These are phyloP conservation scores for Lipophrys pholis DNA, from an alignment of 2,113 vertebrate genomes.

Conservation along the genomic window DNA sequence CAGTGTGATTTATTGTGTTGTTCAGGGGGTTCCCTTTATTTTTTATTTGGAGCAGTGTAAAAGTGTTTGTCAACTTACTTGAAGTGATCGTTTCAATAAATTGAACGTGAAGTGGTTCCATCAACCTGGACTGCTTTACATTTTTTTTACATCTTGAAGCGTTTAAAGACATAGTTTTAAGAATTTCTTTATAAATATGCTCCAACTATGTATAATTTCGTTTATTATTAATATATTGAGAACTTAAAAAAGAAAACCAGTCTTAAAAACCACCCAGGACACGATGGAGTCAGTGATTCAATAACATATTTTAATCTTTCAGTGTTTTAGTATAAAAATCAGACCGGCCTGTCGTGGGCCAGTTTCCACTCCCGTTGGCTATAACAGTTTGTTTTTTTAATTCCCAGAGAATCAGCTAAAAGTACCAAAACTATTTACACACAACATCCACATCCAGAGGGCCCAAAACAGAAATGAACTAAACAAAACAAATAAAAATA, in stretches of 20 bases:
- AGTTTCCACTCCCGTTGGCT: constrained; percentile 75
- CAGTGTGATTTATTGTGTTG: no score
- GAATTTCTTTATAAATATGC: no score
- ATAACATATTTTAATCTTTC: constrained; percentile 81
- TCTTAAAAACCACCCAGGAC: constrained; percentile 1
- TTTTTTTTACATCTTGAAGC: no score
- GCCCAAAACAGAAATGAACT: constrained; percentile 85
- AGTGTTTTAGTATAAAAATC: constrained; percentile 85
- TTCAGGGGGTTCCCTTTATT: no score
- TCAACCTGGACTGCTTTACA: no score
- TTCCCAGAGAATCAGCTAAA: constrained; percentile 90
- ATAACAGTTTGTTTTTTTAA: constrained; percentile 69
- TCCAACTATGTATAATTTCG: no score
- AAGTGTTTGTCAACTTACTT: no score
- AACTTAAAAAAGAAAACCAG: neutral
- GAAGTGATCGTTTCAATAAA: no score
- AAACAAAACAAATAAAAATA: constrained; percentile 71
- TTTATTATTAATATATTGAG: neutral
- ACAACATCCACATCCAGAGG: constrained; percentile 87
- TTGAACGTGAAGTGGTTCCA: no score
- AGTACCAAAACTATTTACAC: constrained; percentile 97
- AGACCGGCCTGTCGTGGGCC: constrained; percentile 62
- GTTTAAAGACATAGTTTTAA: no score
- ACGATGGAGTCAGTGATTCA: constrained; percentile 55
- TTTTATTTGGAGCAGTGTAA: no score